These are phyloP conservation scores for Calephelis nemesis DNA, from an alignment of 1,140 invertebrate species.

Conservation along the genomic window DNA sequence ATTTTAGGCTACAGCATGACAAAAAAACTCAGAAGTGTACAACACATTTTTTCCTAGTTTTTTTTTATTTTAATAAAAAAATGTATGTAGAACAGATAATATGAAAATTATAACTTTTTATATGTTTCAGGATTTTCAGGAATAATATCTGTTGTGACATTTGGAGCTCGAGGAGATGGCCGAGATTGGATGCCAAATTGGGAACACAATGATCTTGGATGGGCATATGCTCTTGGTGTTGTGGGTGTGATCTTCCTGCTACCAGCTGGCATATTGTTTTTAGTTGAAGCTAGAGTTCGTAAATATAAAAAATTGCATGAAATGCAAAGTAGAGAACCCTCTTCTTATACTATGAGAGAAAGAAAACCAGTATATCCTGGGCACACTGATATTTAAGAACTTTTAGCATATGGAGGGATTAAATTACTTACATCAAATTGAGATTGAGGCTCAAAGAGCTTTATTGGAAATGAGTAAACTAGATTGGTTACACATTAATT, in stretches of 20 bases:
- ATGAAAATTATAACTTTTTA: too few relatives aligned
- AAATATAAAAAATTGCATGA: constrained; percentile 84
- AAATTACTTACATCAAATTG: neutral
- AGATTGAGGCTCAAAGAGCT: too few relatives aligned
- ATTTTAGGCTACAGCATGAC: too few relatives aligned
- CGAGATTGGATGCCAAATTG: constrained; percentile 98
- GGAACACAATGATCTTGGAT: constrained; percentile 97
- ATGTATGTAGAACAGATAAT: too few relatives aligned
- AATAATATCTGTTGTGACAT: constrained; percentile 82
- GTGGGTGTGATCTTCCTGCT: constrained; percentile 87
- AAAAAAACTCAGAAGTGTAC: too few relatives aligned
- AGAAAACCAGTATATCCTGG: constrained; percentile 69
- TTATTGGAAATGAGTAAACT: too few relatives aligned
- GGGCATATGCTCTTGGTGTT: constrained; percentile 94
- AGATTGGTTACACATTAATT: too few relatives aligned
- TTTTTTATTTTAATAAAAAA: too few relatives aligned
- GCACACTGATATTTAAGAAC: constrained; percentile 80
- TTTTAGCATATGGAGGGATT: neutral
- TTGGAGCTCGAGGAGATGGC: constrained; percentile 93
- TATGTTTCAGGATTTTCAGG: constrained; percentile 85
- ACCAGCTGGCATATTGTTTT: constrained; percentile 87
- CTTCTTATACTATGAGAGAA: constrained; percentile 81
- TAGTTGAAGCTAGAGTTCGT: constrained; percentile 89
- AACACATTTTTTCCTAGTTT: too few relatives aligned
- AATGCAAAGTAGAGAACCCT: constrained; percentile 82